A percentile compares a stretch with the other conserved stretches of the same genome.
phyloP scores from a whole-genome alignment of 2,113 vertebrate species.

The Ornithorhynchus anatinus region DNA sequence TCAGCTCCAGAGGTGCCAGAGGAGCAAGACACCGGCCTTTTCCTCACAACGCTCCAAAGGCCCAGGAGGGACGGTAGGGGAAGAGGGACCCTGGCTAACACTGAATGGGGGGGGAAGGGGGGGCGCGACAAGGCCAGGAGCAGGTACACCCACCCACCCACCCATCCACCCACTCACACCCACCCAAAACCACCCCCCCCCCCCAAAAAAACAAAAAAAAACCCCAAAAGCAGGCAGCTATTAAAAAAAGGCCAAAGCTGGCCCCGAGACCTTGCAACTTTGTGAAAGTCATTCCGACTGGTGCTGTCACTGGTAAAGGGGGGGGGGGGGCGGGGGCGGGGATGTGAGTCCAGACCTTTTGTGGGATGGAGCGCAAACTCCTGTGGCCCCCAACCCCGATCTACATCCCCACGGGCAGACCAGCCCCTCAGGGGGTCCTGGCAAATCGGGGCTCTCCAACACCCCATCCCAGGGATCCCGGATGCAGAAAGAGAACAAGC shows the following conservation, averaged over 20 bases:
- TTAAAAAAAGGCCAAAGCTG: not conserved
- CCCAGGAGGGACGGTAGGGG: not conserved
- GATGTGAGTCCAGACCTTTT: too few relatives aligned
- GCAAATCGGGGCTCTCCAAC: too few relatives aligned
- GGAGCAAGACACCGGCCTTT: too few relatives aligned
- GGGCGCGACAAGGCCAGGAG: not conserved
- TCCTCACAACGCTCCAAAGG: too few relatives aligned
- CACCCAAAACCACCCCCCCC: too few relatives aligned
- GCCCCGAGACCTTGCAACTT: not conserved
- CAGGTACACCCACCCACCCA: not conserved
- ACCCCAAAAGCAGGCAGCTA: constrained; percentile 15
- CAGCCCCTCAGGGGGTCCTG: too few relatives aligned
- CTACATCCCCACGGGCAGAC: not conserved
- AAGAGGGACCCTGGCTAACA: constrained; percentile 6
- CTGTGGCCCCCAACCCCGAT: not conserved
- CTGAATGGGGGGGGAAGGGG: constrained; percentile 6
- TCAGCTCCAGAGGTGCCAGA: too few relatives aligned
- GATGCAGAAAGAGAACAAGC: too few relatives aligned
- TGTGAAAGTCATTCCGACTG: not conserved
- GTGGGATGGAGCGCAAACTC: too few relatives aligned
- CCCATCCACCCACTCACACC: too few relatives aligned
- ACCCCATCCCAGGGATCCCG: too few relatives aligned
- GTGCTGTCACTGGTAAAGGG: not conserved
- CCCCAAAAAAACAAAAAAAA: constrained; percentile 55
- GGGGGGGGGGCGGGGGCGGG: not conserved